These are phyloP conservation scores for Pseudomyrmex gracilis DNA, from an alignment of 1,140 invertebrate genomes.

Conservation along the genomic window DNA sequence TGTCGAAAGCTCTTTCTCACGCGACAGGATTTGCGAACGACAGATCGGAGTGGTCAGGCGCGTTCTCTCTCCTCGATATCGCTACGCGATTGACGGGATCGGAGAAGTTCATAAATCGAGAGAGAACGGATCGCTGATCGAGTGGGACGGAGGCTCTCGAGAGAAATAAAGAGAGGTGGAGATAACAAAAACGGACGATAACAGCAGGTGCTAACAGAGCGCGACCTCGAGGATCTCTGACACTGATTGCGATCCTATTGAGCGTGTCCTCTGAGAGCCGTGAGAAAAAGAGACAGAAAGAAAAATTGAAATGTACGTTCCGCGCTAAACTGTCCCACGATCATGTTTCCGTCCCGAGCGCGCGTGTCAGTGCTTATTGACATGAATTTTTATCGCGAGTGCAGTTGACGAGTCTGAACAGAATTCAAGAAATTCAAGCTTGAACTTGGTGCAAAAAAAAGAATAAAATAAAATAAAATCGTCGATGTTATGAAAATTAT, in stretches of 20 bases:
- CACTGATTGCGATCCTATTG: conserved; percentile 57
- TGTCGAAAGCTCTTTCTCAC: conserved; percentile 54
- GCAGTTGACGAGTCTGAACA: conserved; percentile 26
- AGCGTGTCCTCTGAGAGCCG: conserved; percentile 35
- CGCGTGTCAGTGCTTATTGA: conserved; percentile 43
- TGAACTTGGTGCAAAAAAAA: no score
- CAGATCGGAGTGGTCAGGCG: conserved; percentile 39
- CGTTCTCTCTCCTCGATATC: conserved; percentile 49
- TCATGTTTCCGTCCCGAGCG: conserved; percentile 8
- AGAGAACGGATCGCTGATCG: conserved; percentile 48
- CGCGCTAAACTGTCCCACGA: conserved; percentile 21
- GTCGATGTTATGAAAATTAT: background rate
- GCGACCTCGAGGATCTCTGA: conserved; percentile 4
- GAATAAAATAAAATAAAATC: background rate
- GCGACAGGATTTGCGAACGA: conserved; percentile 39
- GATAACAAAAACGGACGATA: conserved; percentile 17
- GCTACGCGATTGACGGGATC: conserved; percentile 47
- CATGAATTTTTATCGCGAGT: conserved; percentile 34
- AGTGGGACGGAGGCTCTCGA: conserved; percentile 7
- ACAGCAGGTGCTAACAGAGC: conserved; percentile 14
- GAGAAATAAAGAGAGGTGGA: background rate
- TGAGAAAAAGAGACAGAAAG: background rate
- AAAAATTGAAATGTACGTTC: background rate
- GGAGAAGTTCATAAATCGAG: conserved; percentile 63
- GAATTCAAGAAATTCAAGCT: background rate